Evolutionary conservation across 2,797 vertebrate species (phyloP), one percentile per base, ranked within the genome.

Genomic region (Premnoplex brunnescens): DNA sequence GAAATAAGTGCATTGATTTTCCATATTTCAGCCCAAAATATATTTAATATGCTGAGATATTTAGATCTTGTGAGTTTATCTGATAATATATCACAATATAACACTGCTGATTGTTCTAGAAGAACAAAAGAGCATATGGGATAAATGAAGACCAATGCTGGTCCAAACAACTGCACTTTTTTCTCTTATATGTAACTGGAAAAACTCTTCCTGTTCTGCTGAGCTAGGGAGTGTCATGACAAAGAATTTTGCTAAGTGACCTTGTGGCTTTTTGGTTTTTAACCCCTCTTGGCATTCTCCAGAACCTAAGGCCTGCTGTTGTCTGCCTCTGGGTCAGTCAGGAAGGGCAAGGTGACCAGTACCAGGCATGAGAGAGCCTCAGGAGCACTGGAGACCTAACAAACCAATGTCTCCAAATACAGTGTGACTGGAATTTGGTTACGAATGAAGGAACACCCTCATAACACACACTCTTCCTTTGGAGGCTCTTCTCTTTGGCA

Each of bases 1-100:
- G 27, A 93, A 85, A 58, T 73, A 91, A 90, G 77, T 58, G 36
- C n/a, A 63, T 69, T 88, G 69, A 86, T 91, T 95, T 95, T 89
- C 64, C 12, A 2, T 93, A 64, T 87, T 94, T 91, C 44, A 64
- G 41, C 60, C 67, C 56, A 37, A 90, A 89, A 89, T 58, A 8
- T 51, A 34, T 89, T 82, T 85, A 69, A 59, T 86, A 78, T 48
- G n/a, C 66, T 43, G 78, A 78, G 19, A 7, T 67, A 51, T 85
- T 82, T 79, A 63, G 20, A 19, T 4, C 34, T 67, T 73, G 20
- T 67, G 55, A 55, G 41, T 34, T 87, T 34, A 71, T 80, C 63
- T 9, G 24, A 86, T 62, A 76, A 27, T 86, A n/a, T 71, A 52
- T 88, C 34, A 58, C 4, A 6, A 26, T 69, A 36, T 54, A 52